Evolutionary conservation across 2,797 vertebrate species (phyloP).

Genomic region (Chelmon rostratus): DNA sequence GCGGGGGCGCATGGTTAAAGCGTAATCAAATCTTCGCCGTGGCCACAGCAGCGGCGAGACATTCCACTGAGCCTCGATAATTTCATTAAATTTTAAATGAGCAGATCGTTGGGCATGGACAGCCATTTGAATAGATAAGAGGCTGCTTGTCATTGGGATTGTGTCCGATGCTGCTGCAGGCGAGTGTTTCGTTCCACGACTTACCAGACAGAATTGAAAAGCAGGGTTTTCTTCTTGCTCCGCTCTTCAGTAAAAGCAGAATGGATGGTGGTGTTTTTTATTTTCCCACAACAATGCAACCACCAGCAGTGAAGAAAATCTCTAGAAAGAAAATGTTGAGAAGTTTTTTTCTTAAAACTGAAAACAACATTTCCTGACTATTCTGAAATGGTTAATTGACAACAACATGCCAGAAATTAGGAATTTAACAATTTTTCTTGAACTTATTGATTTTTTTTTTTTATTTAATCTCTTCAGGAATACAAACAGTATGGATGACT

Average conservation of each 20-base stretch:
- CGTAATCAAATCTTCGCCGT: constrained; percentile 12
- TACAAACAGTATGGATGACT: not conserved
- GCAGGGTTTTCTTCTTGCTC: not conserved
- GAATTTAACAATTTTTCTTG: not conserved
- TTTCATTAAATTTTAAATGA: constrained; percentile 43
- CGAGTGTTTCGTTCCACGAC: not conserved
- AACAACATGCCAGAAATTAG: not conserved
- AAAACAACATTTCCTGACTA: not conserved
- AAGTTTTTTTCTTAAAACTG: not conserved
- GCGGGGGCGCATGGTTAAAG: not conserved
- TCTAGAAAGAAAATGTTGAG: not conserved
- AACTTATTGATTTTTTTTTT: not conserved
- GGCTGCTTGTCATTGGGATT: constrained; percentile 7
- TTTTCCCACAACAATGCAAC: not conserved
- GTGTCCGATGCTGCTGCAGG: constrained; percentile 37
- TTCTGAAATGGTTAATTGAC: not conserved
- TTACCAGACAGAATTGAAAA: not conserved
- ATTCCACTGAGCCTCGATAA: constrained; percentile 34
- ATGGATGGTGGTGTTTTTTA: not conserved
- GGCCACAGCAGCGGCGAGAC: not conserved
- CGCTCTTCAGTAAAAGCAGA: not conserved
- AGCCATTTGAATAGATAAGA: constrained; percentile 32
- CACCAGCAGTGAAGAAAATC: not conserved
- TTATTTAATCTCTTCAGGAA: too few relatives aligned
- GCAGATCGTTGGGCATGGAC: constrained; percentile 14